Conservation (phyloP, 2,113 vertebrate genomes). For the Saccopteryx leptura region DNA sequence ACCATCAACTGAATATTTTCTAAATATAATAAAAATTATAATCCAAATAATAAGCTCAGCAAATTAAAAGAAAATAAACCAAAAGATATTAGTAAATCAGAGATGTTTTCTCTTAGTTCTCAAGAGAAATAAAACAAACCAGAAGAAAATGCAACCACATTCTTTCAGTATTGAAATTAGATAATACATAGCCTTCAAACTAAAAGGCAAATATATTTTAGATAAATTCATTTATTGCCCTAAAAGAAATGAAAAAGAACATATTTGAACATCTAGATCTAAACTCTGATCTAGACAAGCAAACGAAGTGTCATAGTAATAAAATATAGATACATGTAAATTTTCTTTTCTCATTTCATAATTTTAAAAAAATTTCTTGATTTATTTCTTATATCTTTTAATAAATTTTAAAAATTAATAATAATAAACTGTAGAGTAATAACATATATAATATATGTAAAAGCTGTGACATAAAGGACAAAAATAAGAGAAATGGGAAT, state of each 20-base stretch:
- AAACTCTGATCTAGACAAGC: not conserved
- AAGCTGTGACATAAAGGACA: not conserved
- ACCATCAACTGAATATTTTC: not conserved
- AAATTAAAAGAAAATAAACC: not conserved
- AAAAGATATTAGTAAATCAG: not conserved
- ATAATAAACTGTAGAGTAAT: not conserved
- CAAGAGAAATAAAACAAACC: not conserved
- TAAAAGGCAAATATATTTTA: not conserved
- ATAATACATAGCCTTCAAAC: not conserved
- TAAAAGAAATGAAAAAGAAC: not conserved
- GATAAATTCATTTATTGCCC: not conserved
- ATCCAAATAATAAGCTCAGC: not conserved
- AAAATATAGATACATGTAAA: not conserved
- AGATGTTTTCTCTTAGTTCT: not conserved
- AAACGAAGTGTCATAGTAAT: not conserved
- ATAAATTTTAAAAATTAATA: not conserved
- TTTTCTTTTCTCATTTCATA: not conserved
- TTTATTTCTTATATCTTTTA: not conserved
- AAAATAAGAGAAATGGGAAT: not conserved
- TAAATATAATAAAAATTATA: not conserved
- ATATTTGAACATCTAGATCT: not conserved
- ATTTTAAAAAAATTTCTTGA: not conserved
- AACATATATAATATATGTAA: not conserved
- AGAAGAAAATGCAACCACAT: not conserved
- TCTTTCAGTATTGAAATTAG: not conserved